Base-by-base conservation (phyloP, 2,888 invertebrate species). In the Colostygia pectinataria region DNA sequence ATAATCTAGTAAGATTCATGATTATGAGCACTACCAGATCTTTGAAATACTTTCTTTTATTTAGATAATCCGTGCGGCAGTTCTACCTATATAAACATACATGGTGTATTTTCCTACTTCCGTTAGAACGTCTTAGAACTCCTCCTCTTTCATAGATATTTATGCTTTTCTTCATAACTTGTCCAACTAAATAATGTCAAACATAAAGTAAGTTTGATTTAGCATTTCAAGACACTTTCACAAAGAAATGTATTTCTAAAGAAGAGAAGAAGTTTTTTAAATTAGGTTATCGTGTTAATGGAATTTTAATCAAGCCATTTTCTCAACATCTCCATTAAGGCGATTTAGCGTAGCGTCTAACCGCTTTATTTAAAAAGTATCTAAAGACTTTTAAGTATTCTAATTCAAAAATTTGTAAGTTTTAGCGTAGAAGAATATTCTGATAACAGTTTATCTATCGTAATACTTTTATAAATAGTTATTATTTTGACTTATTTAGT, bases 371-470 rank as follows among this genome's bases (percentile, higher is more conserved):
- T 66, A 68, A 41, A 52, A 49, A 57, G 75, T 83, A 78, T 68
- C 80, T 85, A 18, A 83, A 84, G 77, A 80, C 71, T 60, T 75
- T 82, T 79, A 68, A 74, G 73, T 66, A 74, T 74, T 76, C 76
- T 78, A 77, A 65, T 79, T 81, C 63, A 77, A 79, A 82, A 83
- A 80, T 78, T 84, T 81, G 78, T 84, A 77, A 83, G 75, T 79
- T 77, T 80, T 84, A 88, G 85, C 83, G 79, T 89, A 88, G 89
- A 89, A 89, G 89, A 89, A 89, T 88, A 89, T 74, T 83, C 80
- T 78, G 68, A 78, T 81, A 83, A 84, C 78, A 83, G 82, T 84
- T 77, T 81, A 79, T 71, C 73, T 80, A 78, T 74, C 73, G 55
- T 66, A 59, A 38, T 68, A 71, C 71, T 68, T 74, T 1, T 68